Evolutionary conservation across 2,888 invertebrate species (phyloP).

Genomic region (Plebejus argus): DNA sequence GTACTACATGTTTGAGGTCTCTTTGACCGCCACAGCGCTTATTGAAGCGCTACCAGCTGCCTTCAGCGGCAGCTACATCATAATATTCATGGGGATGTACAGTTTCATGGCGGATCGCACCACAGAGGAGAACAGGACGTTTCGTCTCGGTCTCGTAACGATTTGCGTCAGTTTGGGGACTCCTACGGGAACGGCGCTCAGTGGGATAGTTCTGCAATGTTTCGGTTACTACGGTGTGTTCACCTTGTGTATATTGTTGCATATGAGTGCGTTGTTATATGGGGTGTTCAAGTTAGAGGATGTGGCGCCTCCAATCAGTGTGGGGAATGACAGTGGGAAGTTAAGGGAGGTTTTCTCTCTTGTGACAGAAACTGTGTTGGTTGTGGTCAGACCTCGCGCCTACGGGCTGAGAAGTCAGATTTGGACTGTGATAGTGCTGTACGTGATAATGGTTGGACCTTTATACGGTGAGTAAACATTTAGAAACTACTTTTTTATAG

Average conservation of each 20-base stretch:
- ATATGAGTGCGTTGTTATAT: conserved; percentile 62
- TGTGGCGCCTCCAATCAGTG: conserved; percentile 48
- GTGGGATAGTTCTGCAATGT: conserved; percentile 71
- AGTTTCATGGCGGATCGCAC: conserved; percentile 83
- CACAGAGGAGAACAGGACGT: conserved; percentile 81
- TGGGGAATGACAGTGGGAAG: conserved; percentile 45
- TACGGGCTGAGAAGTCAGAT: conserved; percentile 63
- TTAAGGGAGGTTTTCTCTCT: conserved; percentile 59
- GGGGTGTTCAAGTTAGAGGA: conserved; percentile 69
- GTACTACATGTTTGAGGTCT: conserved; percentile 78
- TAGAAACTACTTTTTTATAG: neutral
- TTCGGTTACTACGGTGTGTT: conserved; percentile 76
- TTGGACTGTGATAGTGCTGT: conserved; percentile 63
- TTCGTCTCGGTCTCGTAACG: conserved; percentile 82
- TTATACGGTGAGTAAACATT: conserved; percentile 65
- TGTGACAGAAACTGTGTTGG: conserved; percentile 68
- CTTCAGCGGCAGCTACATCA: conserved; percentile 81
- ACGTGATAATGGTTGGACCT: conserved; percentile 74
- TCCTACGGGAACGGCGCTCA: conserved; percentile 76
- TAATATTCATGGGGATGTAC: conserved; percentile 82
- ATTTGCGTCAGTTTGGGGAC: conserved; percentile 76
- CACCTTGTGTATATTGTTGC: conserved; percentile 59
- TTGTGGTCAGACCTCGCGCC: conserved; percentile 60
- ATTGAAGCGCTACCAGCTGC: conserved; percentile 81
- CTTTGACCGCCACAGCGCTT: conserved; percentile 73